phyloP scores from a whole-genome alignment of 2,888 invertebrate species.

The Sarcophaga subvicina region DNA sequence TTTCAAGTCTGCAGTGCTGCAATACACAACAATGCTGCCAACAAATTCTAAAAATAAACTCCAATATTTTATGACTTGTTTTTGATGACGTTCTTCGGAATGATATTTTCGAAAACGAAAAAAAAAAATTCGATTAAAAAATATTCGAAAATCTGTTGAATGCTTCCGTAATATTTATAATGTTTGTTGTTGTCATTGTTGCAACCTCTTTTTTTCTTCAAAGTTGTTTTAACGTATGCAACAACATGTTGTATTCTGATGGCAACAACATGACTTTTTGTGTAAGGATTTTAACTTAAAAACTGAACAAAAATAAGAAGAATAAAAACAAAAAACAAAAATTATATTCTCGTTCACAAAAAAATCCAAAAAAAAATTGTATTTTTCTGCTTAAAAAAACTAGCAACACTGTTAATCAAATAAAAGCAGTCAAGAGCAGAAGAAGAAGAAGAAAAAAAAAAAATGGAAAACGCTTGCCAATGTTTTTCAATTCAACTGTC shows the following conservation, averaged over 20 bases:
- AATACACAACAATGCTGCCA: too few relatives aligned
- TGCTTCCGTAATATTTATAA: slow-evolving; percentile 55
- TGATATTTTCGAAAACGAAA: not conserved
- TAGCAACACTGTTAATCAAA: slow-evolving; percentile 73
- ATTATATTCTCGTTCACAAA: slow-evolving; percentile 34
- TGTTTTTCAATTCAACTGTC: slow-evolving; percentile 81
- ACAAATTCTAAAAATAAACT: not conserved
- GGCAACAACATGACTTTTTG: slow-evolving; percentile 7
- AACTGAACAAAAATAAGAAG: not conserved
- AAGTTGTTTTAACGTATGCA: not conserved
- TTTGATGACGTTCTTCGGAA: not conserved
- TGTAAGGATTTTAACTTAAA: slow-evolving; percentile 4
- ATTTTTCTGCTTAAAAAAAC: slow-evolving; percentile 36
- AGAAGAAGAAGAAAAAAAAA: not conserved
- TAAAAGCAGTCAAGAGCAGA: slow-evolving; percentile 71
- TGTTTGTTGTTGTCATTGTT: slow-evolving; percentile 15
- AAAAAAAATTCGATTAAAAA: not conserved
- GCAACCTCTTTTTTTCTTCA: not conserved
- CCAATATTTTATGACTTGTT: slow-evolving; percentile 49
- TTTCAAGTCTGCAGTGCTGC: slow-evolving; percentile 48
- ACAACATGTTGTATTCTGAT: slow-evolving; percentile 37
- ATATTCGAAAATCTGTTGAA: slow-evolving; percentile 12
- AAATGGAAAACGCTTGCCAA: slow-evolving; percentile 78
- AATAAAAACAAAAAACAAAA: not conserved
- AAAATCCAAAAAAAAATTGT: slow-evolving; percentile 11